Evolutionary conservation across 2,888 invertebrate species (phyloP), one percentile per base, ranked within the genome.

Genomic region (Coelinius sp.): DNA sequence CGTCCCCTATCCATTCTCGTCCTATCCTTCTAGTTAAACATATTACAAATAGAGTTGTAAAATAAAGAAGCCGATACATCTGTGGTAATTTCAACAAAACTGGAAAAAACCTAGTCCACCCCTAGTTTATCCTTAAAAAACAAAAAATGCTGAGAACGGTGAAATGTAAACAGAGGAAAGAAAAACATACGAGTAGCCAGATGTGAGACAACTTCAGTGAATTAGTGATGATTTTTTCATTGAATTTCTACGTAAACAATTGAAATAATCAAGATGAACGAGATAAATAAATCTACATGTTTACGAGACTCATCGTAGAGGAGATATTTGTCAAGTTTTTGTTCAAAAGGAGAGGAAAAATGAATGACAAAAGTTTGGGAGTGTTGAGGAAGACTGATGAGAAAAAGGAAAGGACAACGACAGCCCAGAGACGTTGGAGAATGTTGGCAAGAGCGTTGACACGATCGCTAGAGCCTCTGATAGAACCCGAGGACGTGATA

Each of bases 371-470:
- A 27, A 68, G 63, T 38, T 6, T 31, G 59, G 67, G 44, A 66
- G 56, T 69, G 12, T 44, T 17, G 27, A 62, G 65, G 25, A 73
- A 75, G 65, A 68, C 64, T 59, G 75, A 73, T 46, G 74, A 27
- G n/a, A n/a, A n/a, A n/a, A 73, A 79, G 53, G 71, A 78, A 41
- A 79, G 79, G 49, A 78, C 76, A n/a, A 85, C 66, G 69, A 81
- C 78, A 76, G 93, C 93, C 22, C 90, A 92, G 75, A 90, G 91
- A 83, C 90, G 93, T 79, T 93, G 93, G 93, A 91, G 91, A 75
- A 91, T 93, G 62, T 88, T 93, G 80, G 93, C 93, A 69, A 91
- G 92, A 78, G 93, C 92, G 53, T 85, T 93, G 76, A 88, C 75
- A 4, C 73, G 76, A 4, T 79, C 77, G 0, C 76, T 75, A 4